Percentiles rank a stretch among this genome's conserved stretches.
Evolutionary conservation across 1,140 invertebrate species (phyloP).

Genomic region (Drosophila oshimai): DNA sequence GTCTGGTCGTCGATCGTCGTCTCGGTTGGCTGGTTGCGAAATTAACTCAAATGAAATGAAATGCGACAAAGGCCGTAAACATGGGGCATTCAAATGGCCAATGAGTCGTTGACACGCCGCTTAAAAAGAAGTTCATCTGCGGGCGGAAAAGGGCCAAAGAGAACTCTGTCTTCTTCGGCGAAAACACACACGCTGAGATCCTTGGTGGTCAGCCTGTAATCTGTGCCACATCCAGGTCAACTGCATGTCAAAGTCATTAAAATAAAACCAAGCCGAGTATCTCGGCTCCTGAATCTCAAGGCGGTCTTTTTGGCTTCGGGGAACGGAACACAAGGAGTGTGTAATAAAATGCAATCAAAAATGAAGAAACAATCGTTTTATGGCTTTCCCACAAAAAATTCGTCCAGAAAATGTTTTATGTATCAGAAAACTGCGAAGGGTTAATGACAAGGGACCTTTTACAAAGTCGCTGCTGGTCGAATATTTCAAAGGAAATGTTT

Average conservation of each 20-base stretch:
- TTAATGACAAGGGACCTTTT: conserved; percentile 43
- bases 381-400: conserved; percentile 60
- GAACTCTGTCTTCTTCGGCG: not conserved
- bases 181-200: conserved; percentile 19
- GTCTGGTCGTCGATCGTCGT: conserved; percentile 40
- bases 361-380: conserved; percentile 31
- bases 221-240: conserved; percentile 45
- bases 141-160: not conserved
- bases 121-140: conserved; percentile 15
- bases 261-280: conserved; percentile 23
- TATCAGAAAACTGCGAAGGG: conserved; percentile 56
- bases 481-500: conserved; percentile 31
- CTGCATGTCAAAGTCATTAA: conserved; percentile 74
- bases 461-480: not conserved
- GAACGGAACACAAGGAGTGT: conserved; percentile 45
- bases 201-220: conserved; percentile 49
- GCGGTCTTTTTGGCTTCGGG: conserved; percentile 14
- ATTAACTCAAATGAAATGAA: conserved; percentile 51
- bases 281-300: conserved; percentile 41
- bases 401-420: conserved; percentile 55
- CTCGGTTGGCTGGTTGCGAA: conserved; percentile 33
- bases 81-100: conserved; percentile 70
- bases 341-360: conserved; percentile 62
- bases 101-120: conserved; percentile 49
- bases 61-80: conserved; percentile 61